These are phyloP conservation scores for Zaprionus ghesquierei DNA, from an alignment of 1,140 invertebrate species.

Conservation along the genomic window DNA sequence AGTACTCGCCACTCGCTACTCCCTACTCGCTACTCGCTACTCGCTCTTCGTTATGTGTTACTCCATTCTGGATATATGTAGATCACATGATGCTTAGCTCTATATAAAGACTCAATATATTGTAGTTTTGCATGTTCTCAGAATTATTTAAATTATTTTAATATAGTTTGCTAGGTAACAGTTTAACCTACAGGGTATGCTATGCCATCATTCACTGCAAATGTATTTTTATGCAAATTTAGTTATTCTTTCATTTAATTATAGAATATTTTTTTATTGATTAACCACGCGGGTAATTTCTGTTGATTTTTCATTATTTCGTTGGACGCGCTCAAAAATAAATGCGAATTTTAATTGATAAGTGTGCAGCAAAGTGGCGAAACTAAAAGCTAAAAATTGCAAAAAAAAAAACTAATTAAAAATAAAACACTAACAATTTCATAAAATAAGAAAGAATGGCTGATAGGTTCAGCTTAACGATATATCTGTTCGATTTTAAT, in stretches of 20 bases:
- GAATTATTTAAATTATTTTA: too few relatives aligned
- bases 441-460: background rate
- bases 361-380: background rate
- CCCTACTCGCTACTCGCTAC: background rate
- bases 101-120: too few relatives aligned
- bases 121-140: too few relatives aligned
- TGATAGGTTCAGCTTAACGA: too few relatives aligned
- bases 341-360: background rate
- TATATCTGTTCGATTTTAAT: too few relatives aligned
- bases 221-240: background rate
- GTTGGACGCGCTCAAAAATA: background rate
- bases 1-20: background rate
- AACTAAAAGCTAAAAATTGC: background rate
- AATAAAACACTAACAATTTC: background rate
- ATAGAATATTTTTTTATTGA: slow-evolving; percentile 2
- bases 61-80: too few relatives aligned
- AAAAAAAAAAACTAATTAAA: background rate
- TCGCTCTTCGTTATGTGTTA: background rate
- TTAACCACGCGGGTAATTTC: slow-evolving; percentile 2
- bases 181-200: background rate
- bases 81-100: too few relatives aligned
- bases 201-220: background rate
- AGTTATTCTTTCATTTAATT: background rate
- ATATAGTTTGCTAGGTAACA: too few relatives aligned
- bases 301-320: background rate